Evolutionary conservation across 2,113 vertebrate species (phyloP).

Genomic region (Lampris incognitus): DNA sequence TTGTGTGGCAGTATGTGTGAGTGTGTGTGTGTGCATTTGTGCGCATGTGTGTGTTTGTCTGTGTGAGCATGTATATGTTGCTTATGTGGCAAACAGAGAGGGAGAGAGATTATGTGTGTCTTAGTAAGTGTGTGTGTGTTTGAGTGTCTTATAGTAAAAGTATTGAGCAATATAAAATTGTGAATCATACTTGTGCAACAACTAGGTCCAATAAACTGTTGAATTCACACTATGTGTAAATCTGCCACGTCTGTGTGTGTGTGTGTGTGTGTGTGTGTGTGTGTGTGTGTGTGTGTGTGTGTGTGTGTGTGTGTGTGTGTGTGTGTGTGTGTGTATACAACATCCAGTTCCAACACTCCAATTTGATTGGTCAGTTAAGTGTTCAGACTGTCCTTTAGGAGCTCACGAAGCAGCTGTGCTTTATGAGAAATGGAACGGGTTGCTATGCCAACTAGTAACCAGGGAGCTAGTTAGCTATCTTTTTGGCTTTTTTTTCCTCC

Average conservation of each 20-base stretch:
- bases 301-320: constrained; percentile 3
- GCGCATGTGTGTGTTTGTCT: constrained; percentile 9
- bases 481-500: constrained; percentile 5
- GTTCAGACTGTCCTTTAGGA: not conserved
- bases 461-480: constrained; percentile 37
- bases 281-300: not conserved
- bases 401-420: not conserved
- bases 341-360: constrained; percentile 1
- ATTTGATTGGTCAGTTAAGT: too few relatives aligned
- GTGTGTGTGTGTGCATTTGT: not conserved
- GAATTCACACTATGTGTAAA: not conserved
- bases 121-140: not conserved
- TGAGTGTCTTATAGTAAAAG: constrained; percentile 9
- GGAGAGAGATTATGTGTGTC: not conserved
- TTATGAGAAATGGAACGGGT: constrained; percentile 57
- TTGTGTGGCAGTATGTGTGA: not conserved
- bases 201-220: constrained; percentile 9
- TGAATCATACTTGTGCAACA: constrained; percentile 13
- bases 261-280: constrained; percentile 1
- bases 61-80: not conserved
- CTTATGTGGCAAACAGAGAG: not conserved
- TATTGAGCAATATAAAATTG: constrained; percentile 13
- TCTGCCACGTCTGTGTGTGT: not conserved
- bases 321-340: constrained; percentile 21
- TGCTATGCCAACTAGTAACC: constrained; percentile 66